phyloP scores from a whole-genome alignment of 1,140 invertebrate species.

The Diachasma alloeum region DNA sequence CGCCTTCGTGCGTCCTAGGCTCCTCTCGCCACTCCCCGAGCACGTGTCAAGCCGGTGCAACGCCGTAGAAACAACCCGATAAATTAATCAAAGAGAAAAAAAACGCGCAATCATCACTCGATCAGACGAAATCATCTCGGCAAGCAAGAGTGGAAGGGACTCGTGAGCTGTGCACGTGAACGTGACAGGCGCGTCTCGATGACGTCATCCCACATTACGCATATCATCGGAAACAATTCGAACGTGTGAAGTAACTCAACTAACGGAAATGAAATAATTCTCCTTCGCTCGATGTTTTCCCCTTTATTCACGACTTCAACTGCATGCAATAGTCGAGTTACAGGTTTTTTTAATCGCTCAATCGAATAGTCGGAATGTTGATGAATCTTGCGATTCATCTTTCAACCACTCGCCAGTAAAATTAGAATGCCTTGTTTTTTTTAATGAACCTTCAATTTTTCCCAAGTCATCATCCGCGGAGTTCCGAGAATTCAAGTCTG shows the following conservation, averaged over 20 bases:
- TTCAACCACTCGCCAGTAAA: too few relatives aligned
- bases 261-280: neutral
- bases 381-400: too few relatives aligned
- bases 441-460: too few relatives aligned
- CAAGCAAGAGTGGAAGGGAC: neutral
- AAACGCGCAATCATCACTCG: neutral
- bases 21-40: slow-evolving; percentile 33
- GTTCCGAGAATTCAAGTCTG: too few relatives aligned
- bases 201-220: neutral
- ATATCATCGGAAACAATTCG: neutral
- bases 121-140: neutral
- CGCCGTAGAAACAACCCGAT: neutral
- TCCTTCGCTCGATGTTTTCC: neutral
- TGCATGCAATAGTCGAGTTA: too few relatives aligned
- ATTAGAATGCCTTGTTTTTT: too few relatives aligned
- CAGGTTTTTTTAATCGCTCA: too few relatives aligned
- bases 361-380: too few relatives aligned
- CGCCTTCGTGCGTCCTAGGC: neutral
- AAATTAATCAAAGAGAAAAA: neutral
- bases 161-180: neutral
- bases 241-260: neutral
- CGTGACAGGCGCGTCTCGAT: neutral
- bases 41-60: slow-evolving; percentile 47
- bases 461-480: too few relatives aligned
- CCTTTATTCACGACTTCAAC: neutral